Evolutionary conservation across 2,888 invertebrate species (phyloP), one percentile per base, ranked within the genome.

Genomic region (Cantharis flavilabris): DNA sequence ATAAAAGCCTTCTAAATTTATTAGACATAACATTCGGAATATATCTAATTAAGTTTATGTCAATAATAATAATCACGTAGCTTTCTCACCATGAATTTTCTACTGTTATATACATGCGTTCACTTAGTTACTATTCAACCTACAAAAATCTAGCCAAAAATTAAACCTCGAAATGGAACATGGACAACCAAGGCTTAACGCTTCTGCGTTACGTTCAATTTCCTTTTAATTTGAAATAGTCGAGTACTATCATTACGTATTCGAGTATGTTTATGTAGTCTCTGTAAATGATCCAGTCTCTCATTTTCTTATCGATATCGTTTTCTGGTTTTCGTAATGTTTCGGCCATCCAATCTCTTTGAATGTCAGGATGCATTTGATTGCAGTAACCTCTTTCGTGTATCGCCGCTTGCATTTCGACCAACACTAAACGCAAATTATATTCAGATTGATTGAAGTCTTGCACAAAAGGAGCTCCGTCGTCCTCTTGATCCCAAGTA

Each of bases 371-470:
- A 84, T 88, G 89, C 81, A 89, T 89, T 84, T 87, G 87, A 83
- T 91, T 88, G 62, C 73, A 67, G 9, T 75, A 71, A 81, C 89
- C 89, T 85, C 89, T 90, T 79, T 89, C 89, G 77, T 86, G 81
- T 84, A 91, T 90, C 81, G 90, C 91, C 85, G 91, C 91, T 87
- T 92, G 92, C 72, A 95, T 89, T 86, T 93, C 92, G 86, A 94
- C 94, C 71, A 95, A 90, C 3, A 95, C 90, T 81, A 90, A 89
- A 84, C 91, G 90, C 73, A 94, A 90, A 73, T 92, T 88, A 84
- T 90, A 89, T 87, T 93, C 92, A 70, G 92, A 90, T 65, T 90
- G 88, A 70, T 88, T 89, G 85, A 94, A 93, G 78, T 92, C 89
- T 13, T 88, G 85, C 78, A 87, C 83, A 84, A 91, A 91, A 20